These are phyloP conservation scores for Rambutsinella grinnellia DNA, from an alignment of 2,888 invertebrate genomes.

Conservation along the genomic window DNA sequence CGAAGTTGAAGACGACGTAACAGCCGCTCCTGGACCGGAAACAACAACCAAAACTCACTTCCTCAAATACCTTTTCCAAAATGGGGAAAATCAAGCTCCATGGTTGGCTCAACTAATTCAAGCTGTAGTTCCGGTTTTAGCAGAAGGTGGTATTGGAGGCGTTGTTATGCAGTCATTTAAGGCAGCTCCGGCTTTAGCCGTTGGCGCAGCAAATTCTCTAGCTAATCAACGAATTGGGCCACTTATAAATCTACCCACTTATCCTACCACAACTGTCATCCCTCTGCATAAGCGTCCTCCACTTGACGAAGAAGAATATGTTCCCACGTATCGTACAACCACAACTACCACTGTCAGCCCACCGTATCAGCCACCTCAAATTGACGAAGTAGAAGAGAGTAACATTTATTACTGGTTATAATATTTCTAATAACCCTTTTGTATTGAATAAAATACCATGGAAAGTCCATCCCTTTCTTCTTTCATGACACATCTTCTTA, in stretches of 20 bases:
- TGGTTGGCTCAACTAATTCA: slow-evolving; percentile 34
- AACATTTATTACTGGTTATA: no score
- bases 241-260: slow-evolving; percentile 23
- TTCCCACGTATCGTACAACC: no score
- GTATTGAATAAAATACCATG: no score
- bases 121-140: slow-evolving; percentile 27
- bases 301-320: no score
- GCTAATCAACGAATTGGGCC: slow-evolving; percentile 32
- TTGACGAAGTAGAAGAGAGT: no score
- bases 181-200: slow-evolving; percentile 9
- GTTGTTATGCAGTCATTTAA: slow-evolving; percentile 30
- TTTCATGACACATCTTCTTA: no score
- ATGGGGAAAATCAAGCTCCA: slow-evolving; percentile 16
- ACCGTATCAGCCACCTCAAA: no score
- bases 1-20: not conserved
- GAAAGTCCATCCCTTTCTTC: no score
- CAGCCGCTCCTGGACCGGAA: not conserved
- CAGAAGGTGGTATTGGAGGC: slow-evolving; percentile 36
- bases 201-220: slow-evolving; percentile 23
- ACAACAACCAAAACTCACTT: slow-evolving; percentile 18
- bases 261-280: slow-evolving; percentile 35
- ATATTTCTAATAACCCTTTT: no score
- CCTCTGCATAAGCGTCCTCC: slow-evolving; percentile 36
- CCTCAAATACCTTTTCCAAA: slow-evolving; percentile 23
- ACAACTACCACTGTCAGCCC: no score